Evolutionary conservation across 2,888 invertebrate genomes (phyloP), one percentile per base, ranked within the genome.

Genomic region (Hirtodrosophila trivittata): DNA sequence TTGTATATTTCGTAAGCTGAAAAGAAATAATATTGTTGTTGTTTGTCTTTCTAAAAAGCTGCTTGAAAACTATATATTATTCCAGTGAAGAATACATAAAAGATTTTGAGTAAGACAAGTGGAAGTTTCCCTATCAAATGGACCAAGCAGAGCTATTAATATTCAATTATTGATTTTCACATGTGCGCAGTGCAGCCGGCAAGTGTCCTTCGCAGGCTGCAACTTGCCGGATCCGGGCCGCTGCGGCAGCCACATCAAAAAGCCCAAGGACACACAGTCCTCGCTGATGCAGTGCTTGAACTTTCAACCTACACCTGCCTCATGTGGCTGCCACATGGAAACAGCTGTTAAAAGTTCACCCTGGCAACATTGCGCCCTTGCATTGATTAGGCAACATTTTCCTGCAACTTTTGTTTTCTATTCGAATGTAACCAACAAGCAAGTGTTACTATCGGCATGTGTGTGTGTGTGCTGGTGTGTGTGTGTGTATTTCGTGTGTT

Each of bases 161-260:
- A n/a, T n/a, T n/a, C 16, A 51, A 50, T 41, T 84, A 83, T 83
- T 71, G 82, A 83, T 83, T 82, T 82, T 68, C 60, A 55, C 59
- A 62, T 47, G 14, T 63, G 68, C 69, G 63, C 68, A 68, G 58
- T 52, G 67, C 55, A 62, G 21, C 77, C 66, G 66, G 71, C 74
- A 60, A 51, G 56, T 77, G 86, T 77, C 83, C 86, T 86, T 83
- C 68, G 72, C 66, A 43, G 65, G 69, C 69, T 80, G 81, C 67
- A 77, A 52, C 35, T 73, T 71, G 80, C 62, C 71, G 65, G 77
- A 51, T 33, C 16, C 10, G 32, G 14, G 54, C 14, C 45, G 39
- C 39, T 55, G 28, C 49, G 41, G 51, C 70, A 72, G 58, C 45
- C 33, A 41, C 45, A 62, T 18, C 37, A 18, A 51, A 21, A 38